Evolutionary conservation across 2,888 invertebrate genomes (phyloP), one percentile per base, ranked within the genome.

Genomic region (Drosophila recens): DNA sequence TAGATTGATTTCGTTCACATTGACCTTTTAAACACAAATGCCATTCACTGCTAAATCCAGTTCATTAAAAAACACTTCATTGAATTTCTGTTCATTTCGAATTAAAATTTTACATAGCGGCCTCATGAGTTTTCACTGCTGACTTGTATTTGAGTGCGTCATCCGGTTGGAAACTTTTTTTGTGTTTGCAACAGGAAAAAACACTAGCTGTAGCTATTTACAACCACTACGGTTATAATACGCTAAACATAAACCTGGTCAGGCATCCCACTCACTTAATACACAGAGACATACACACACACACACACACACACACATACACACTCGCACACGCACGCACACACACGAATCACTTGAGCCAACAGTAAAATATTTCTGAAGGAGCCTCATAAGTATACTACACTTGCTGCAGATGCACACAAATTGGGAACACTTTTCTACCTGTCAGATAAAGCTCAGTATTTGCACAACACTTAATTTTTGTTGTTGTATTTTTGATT

Each of bases 361-460:
- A 17, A 38, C 8, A 48, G 42, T 23, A 53, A 30, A 30, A 36
- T 49, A 40, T 65, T 58, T 42, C 9, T 45, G 65, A 42, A 38
- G 4, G 10, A 45, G 36, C 30, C 43, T 34, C 46, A 51, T n/a
- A 46, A 58, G 51, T 68, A 48, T 57, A 20, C 51, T 23, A 27
- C 40, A 40, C 15, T 45, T 34, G 27, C 33, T 33, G 51, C 51
- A 52, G 40, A 40, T 57, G 45, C 42, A 42, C 42, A 56, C 9
- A 46, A 40, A 40, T 34, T 30, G 33, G 11, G 6, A 42, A 38
- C 54, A 56, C 52, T 57, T 54, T 52, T 17, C 27, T 20, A 4
- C 30, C 51, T 53, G 53, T 57, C 70, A 48, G 62, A 57, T 49
- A 71, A 66, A 46, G 48, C 48, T 62, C 43, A 63, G 54, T 79